Base-by-base conservation (phyloP, 2,888 invertebrate genomes). In the Craniophora ligustri region DNA sequence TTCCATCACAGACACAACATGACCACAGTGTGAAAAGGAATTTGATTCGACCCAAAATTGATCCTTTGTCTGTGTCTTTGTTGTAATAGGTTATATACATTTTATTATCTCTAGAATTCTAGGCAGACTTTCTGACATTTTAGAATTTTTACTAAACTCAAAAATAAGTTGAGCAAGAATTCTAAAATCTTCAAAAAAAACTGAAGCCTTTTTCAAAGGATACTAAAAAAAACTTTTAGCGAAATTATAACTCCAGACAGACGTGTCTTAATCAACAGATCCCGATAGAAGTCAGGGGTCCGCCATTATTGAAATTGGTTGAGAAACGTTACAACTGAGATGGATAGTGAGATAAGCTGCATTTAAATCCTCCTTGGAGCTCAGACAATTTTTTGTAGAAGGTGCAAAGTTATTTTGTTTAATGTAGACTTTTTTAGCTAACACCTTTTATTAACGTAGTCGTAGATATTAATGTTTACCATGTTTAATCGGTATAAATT, bases 291-390 rank as follows among this genome's bases (percentile, higher is more conserved):
- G 50, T 19, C 66, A 40, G 55, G 46, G 60, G 28, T 44, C 45
- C 48, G 47, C 71, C 72, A 70, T 76, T 76, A 75, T 71, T 63
- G 67, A 63, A 63, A 80, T 76, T 78, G 71, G 64, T 62, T 55
- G 48, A 32, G 41, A 49, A 49, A 51, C 48, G 40, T 50, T 62
- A 49, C 34, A 31, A 32, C 45, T 23, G 44, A 30, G 44, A 58
- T 30, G 67, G 59, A 74, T 71, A 53, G 59, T 32, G 39, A 41
- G 66, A 51, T 63, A 73, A 69, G 46, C 39, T 48, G n/a, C 40
- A 14, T 26, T 31, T 39, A 26, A 35, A 49, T 31, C 11, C 38
- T 28, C 7, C 26, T 46, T 11, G 13, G n/a, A 30, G 23, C 2
- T 35, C 23, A 2, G 13, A 44, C 3, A 21, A 6, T 58, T 60